Conservation (phyloP, 2,113 vertebrate species). For the Dissostichus mawsoni region DNA sequence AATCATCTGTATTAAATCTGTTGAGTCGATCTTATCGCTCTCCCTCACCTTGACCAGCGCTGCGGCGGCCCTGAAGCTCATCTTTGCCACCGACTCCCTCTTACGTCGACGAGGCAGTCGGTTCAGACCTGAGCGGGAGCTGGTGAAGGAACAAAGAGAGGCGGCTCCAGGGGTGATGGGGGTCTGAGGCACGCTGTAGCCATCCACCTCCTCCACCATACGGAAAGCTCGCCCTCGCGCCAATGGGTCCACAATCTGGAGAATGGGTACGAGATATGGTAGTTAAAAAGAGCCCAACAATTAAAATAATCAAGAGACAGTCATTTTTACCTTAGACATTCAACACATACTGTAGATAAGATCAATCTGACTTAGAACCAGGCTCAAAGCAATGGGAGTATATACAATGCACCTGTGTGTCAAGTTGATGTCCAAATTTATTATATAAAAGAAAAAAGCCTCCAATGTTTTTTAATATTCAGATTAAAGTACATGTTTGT, state of each 20-base stretch:
- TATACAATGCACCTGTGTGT: background rate
- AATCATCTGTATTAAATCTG: background rate
- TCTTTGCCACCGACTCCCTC: constrained; percentile 97
- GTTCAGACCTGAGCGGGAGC: constrained; percentile 95
- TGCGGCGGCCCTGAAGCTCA: constrained; percentile 97
- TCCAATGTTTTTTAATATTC: background rate
- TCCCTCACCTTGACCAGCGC: constrained; percentile 91
- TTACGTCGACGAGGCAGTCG: constrained; percentile 93
- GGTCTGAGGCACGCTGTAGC: constrained; percentile 93
- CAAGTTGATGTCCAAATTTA: background rate
- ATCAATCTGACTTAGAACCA: background rate
- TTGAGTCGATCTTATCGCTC: background rate
- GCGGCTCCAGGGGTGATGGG: constrained; percentile 93
- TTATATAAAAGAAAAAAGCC: too few species aligned
- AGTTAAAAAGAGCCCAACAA: background rate
- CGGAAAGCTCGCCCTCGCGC: constrained; percentile 96
- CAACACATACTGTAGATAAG: background rate
- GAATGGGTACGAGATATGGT: background rate
- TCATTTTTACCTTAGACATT: background rate
- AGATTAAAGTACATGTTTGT: background rate
- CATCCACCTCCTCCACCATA: constrained; percentile 92
- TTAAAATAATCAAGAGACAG: background rate
- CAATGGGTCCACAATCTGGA: constrained; percentile 96
- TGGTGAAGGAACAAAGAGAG: constrained; percentile 97
- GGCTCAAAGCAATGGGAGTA: background rate